Evolutionary conservation across 2,888 invertebrate genomes (phyloP).

Genomic region (Microplitis deprimator): DNA sequence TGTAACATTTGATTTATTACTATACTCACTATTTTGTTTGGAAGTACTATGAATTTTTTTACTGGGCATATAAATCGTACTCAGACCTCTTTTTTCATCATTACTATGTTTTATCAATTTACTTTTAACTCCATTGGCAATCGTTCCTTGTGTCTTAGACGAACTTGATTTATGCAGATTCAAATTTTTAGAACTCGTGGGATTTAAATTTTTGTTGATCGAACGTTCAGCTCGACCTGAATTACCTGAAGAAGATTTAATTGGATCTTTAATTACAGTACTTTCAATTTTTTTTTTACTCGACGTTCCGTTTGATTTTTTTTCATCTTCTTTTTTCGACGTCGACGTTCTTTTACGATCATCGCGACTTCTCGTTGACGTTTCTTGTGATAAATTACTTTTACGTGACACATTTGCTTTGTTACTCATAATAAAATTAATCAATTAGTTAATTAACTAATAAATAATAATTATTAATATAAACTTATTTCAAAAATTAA

Average conservation of each 20-base stretch:
- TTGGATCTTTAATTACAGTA: neutral
- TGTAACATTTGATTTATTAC: slow-evolving; percentile 23
- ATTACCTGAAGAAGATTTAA: neutral
- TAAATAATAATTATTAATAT: too few relatives aligned
- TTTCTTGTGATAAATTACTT: slow-evolving; percentile 24
- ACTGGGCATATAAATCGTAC: slow-evolving; percentile 61
- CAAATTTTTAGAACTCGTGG: neutral
- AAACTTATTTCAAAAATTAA: too few relatives aligned
- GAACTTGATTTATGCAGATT: neutral
- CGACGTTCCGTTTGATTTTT: neutral
- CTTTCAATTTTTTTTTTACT: slow-evolving; percentile 31
- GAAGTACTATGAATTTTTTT: slow-evolving; percentile 2
- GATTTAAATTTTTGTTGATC: neutral
- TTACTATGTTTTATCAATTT: slow-evolving; percentile 45
- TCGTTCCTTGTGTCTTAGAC: neutral
- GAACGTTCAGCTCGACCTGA: too few relatives aligned
- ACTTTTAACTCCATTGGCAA: slow-evolving; percentile 4
- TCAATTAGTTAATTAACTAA: neutral
- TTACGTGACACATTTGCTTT: slow-evolving; percentile 31
- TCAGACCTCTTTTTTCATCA: slow-evolving; percentile 62
- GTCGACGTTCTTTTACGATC: neutral
- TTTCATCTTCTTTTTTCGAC: slow-evolving; percentile 40
- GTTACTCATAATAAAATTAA: slow-evolving; percentile 9
- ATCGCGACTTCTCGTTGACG: slow-evolving; percentile 16
- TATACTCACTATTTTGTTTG: slow-evolving; percentile 3